Percentiles rank a stretch among this genome's conserved stretches.
Evolutionary conservation across 2,113 vertebrate species (phyloP).

Genomic region (Ochotona curzoniae): DNA sequence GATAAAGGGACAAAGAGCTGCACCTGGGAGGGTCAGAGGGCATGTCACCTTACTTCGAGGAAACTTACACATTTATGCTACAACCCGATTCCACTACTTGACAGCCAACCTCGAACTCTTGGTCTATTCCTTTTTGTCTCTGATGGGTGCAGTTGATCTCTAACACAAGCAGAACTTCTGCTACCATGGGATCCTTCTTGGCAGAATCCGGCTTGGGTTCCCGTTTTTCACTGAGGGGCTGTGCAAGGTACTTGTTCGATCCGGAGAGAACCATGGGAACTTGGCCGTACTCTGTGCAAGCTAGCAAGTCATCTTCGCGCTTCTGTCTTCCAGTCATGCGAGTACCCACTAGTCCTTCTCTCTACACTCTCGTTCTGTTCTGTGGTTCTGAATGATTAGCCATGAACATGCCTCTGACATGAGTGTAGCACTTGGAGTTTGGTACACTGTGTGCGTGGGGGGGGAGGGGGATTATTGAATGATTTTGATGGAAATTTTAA

Average conservation of each 20-base stretch:
- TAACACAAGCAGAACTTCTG: background rate
- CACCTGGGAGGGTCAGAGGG: background rate
- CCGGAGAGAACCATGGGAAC: slow-evolving; percentile 49
- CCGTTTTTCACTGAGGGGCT: background rate
- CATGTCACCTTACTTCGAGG: background rate
- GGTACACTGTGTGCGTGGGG: background rate
- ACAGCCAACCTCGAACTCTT: background rate
- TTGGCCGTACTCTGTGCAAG: background rate
- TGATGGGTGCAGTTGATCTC: background rate
- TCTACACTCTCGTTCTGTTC: background rate
- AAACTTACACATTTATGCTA: background rate
- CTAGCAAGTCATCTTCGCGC: background rate
- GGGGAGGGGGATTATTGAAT: background rate
- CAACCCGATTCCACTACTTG: background rate
- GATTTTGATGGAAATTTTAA: background rate
- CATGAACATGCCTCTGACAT: background rate
- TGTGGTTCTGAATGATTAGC: slow-evolving; percentile 18
- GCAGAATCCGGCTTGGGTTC: background rate
- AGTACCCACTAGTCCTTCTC: background rate
- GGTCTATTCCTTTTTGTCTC: background rate
- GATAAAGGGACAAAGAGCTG: background rate
- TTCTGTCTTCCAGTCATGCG: background rate
- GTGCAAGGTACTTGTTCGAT: background rate
- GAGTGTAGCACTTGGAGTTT: background rate
- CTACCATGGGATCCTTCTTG: background rate